Evolutionary conservation across 1,140 invertebrate genomes (phyloP).

Genomic region (Aradophagus sp.): DNA sequence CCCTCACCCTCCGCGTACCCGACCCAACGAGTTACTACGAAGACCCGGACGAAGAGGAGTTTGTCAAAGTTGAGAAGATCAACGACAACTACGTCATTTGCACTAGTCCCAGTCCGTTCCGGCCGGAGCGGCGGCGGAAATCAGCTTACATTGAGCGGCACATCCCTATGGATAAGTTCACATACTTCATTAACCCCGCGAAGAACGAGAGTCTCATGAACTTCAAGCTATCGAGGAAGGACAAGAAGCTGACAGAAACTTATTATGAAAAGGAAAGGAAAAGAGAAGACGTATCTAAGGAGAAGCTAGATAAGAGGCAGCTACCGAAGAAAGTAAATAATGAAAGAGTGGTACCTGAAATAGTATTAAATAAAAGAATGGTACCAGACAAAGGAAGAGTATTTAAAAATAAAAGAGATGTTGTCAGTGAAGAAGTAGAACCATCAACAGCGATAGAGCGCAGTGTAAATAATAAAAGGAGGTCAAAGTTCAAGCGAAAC

Average conservation of each 20-base stretch:
- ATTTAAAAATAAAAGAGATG: too few relatives aligned
- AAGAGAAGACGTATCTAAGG: not conserved
- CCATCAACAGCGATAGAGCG: too few relatives aligned
- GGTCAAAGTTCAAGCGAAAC: too few relatives aligned
- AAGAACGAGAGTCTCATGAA: conserved; percentile 59
- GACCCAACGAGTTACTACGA: conserved; percentile 14
- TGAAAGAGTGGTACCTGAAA: too few relatives aligned
- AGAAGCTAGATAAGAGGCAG: too few relatives aligned
- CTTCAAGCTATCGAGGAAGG: conserved; percentile 69
- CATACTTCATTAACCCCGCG: conserved; percentile 65
- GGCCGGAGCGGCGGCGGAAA: conserved; percentile 60
- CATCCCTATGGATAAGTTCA: conserved; percentile 62
- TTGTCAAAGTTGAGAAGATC: conserved; percentile 65
- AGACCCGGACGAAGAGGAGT: conserved; percentile 66
- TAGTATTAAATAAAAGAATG: too few relatives aligned
- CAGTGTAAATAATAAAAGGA: too few relatives aligned
- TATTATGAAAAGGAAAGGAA: conserved; percentile 63
- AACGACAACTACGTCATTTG: conserved; percentile 64
- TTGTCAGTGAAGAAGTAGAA: too few relatives aligned
- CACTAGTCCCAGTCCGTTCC: conserved; percentile 67
- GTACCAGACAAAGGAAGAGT: too few relatives aligned
- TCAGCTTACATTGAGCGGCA: not conserved
- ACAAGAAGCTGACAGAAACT: conserved; percentile 71
- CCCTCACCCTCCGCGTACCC: conserved; percentile 5
- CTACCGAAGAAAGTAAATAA: too few relatives aligned